Evolutionary conservation across 37 sponge, comb jelly and placozoan species (phyloP), one percentile per base, ranked within the genome.

Genomic region (Crambe crambe): DNA sequence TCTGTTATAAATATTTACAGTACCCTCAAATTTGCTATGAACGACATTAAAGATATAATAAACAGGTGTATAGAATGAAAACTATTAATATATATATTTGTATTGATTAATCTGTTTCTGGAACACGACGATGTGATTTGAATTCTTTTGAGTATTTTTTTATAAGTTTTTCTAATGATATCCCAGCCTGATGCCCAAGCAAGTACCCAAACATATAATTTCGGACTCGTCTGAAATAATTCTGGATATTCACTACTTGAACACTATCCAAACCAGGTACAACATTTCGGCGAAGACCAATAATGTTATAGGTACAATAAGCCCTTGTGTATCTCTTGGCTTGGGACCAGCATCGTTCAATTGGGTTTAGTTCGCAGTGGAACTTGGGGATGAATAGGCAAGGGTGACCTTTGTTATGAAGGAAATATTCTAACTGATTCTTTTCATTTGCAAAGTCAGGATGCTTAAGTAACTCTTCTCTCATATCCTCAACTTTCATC

Each of bases 81-180:
- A n/a, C n/a, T n/a, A n/a, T n/a, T n/a, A n/a, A n/a, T n/a, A n/a
- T n/a, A n/a, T n/a, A n/a, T n/a, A n/a, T n/a, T n/a, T n/a, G n/a
- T n/a, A n/a, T n/a, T n/a, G n/a, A 51, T 62, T 26, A 62, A 26
- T 62, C 64, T 26, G 25, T 62, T 62, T 32, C 61, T 26, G 59
- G 41, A 17, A 56, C 41, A 2, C 59, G 29, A 40, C 44, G 23
- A 61, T 77, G 77, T 34, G 42, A 60, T 35, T 60, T 58, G 76
- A 37, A 39, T 25, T 76, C 39, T 76, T 57, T 75, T 54, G 58
- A 34, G 31, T 57, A 74, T 56, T 74, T 76, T 40, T 37, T 68
- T 2, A 71, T 8, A 1, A 71, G 9, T 2, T 71, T 17, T 71
- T 71, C 72, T 6, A 40, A 18, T 18, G 37, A 41, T 35, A 41